phyloP scores from a whole-genome alignment of 2,113 vertebrate species.

The Protobothrops mucrosquamatus region DNA sequence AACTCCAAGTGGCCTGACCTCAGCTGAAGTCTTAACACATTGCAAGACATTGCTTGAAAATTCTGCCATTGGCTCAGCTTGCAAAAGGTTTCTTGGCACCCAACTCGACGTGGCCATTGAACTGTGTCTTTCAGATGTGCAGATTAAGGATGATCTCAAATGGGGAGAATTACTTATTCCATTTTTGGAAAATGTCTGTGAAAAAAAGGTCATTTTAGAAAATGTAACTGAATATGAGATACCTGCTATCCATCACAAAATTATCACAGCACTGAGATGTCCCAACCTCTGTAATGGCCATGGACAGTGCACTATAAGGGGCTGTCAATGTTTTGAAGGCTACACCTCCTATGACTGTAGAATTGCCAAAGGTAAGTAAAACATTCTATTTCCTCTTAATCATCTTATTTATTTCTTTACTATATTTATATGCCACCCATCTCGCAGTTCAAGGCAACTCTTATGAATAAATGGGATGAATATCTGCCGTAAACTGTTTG shows the following conservation, averaged over 20 bases:
- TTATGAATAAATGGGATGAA: constrained; percentile 57
- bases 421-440: background rate
- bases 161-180: constrained; percentile 71
- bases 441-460: background rate
- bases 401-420: constrained; percentile 37
- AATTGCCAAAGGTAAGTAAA: constrained; percentile 68
- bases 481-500: constrained; percentile 61
- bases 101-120: constrained; percentile 72
- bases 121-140: constrained; percentile 77
- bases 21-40: constrained; percentile 67
- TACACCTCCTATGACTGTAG: constrained; percentile 77
- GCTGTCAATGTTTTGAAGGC: constrained; percentile 71
- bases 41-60: constrained; percentile 72
- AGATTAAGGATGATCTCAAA: constrained; percentile 77
- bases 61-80: constrained; percentile 72
- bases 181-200: constrained; percentile 82
- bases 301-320: constrained; percentile 70
- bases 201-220: constrained; percentile 69
- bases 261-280: constrained; percentile 68
- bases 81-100: constrained; percentile 70
- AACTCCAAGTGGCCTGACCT: constrained; percentile 73
- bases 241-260: constrained; percentile 33
- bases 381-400: constrained; percentile 57
- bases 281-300: constrained; percentile 75
- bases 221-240: constrained; percentile 48